Base-by-base conservation (phyloP, 2,888 invertebrate genomes). In the Diplazon laetatorius region DNA sequence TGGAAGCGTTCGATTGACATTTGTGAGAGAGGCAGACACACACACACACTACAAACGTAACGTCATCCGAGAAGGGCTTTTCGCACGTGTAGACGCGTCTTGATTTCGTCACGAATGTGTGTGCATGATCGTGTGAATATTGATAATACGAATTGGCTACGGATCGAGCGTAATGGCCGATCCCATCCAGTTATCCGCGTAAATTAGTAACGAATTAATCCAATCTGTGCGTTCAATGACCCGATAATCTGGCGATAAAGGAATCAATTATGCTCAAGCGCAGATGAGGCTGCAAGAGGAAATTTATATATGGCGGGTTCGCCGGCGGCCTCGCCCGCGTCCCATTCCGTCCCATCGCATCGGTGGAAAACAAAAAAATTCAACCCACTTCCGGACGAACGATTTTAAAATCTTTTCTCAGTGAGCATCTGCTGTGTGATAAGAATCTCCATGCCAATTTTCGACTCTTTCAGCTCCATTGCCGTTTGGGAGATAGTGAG, bases 191-290 rank as follows among this genome's bases (percentile, higher is more conserved):
- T 78, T 70, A 74, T 70, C 16, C 65, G 44, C 20, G 35, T 74
- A 69, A 78, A 78, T 78, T 70, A 78, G 59, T 69, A 60, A 78
- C 65, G 69, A 73, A 78, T 78, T 73, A 78, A n/a, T 18, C 62
- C 73, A 18, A 48, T 69, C 35, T 16, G 44, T 20, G 39, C 37
- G 73, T 78, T 78, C 78, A 74, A 78, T 78, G 78, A 74, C 39
- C 78, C 70, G 74, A 78, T 70, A 78, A 68, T 30, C 30, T 30
- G 18, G 6, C 57, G 63, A 78, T 78, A 70, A 78, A 78, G 74
- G 74, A 74, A 73, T 73, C 52, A 25, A 12, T 65, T 63, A 65
- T 39, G 72, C 72, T 72, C 39, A 37, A 74, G 59, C 10, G 59
- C 60, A 70, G 25, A 60, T 65, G 44, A 22, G 25, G n/a, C 16